A percentile compares a stretch with the other conserved stretches of the same genome.
phyloP scores from a whole-genome alignment of 2,113 vertebrate species.

The Antechinus stuartii region DNA sequence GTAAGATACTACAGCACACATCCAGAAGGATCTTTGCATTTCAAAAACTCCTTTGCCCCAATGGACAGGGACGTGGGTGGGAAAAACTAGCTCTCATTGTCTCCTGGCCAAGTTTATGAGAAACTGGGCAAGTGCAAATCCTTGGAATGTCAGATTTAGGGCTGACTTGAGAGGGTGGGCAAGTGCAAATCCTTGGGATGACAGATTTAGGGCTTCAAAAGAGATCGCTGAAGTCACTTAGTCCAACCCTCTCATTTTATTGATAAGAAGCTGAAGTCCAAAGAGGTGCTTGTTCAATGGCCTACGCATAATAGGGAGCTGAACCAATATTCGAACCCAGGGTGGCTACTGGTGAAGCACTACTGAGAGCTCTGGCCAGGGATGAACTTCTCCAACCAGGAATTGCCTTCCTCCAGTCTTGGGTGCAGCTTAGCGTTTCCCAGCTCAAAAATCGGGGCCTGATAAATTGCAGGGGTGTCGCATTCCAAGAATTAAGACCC shows the following conservation, averaged over 20 bases:
- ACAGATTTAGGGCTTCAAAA: not conserved
- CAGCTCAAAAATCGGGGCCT: constrained; percentile 52
- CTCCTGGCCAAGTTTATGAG: not conserved
- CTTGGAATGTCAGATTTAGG: not conserved
- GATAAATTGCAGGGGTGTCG: constrained; percentile 57
- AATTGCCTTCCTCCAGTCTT: not conserved
- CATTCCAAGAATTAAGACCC: constrained; percentile 79
- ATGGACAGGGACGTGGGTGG: not conserved
- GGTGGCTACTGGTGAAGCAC: not conserved
- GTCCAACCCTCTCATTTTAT: not conserved
- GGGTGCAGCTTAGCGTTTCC: not conserved
- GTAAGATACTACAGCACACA: not conserved
- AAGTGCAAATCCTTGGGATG: too few relatives aligned
- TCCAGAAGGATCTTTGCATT: not conserved
- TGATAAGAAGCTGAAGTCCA: not conserved
- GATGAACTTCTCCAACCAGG: not conserved
- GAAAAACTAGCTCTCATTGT: not conserved
- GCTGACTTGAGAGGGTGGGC: not conserved
- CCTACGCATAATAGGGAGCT: not conserved
- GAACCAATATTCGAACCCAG: not conserved
- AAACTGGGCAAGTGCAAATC: not conserved
- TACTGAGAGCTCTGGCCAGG: not conserved
- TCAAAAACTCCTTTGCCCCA: not conserved
- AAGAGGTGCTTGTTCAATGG: not conserved
- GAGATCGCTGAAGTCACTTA: not conserved